phyloP scores from a whole-genome alignment of 1,140 invertebrate genomes.

The Drosophila murphyi region DNA sequence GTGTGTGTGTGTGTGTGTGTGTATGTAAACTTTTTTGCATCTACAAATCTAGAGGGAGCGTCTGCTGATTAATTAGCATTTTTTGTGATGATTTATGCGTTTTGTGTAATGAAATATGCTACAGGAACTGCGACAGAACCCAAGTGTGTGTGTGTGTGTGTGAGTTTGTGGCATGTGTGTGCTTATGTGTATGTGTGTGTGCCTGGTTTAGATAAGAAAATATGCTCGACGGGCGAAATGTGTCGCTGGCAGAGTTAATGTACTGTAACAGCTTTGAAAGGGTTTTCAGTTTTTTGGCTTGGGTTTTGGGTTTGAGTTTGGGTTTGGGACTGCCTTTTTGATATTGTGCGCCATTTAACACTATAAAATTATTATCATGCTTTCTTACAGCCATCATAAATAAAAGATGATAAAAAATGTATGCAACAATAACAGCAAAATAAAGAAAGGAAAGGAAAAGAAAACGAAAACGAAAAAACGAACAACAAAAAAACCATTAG shows the following conservation, averaged over 20 bases:
- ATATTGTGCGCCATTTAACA: slow-evolving; percentile 69
- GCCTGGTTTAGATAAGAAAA: slow-evolving; percentile 71
- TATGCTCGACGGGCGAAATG: slow-evolving; percentile 65
- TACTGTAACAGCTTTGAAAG: slow-evolving; percentile 70
- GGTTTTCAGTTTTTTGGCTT: slow-evolving; percentile 34
- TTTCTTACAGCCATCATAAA: slow-evolving; percentile 56
- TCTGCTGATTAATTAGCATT: slow-evolving; percentile 70
- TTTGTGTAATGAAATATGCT: slow-evolving; percentile 65
- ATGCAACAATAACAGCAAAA: background rate
- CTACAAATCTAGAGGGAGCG: background rate
- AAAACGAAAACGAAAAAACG: background rate
- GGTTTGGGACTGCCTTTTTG: slow-evolving; percentile 19
- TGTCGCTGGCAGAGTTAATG: slow-evolving; percentile 72
- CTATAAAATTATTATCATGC: slow-evolving; percentile 80
- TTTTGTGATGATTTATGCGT: slow-evolving; percentile 67
- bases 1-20: background rate
- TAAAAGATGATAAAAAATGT: slow-evolving; percentile 29
- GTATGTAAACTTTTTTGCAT: background rate
- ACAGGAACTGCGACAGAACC: slow-evolving; percentile 17
- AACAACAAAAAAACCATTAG: slow-evolving; percentile 48
- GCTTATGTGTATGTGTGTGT: slow-evolving; percentile 31
- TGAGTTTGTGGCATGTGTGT: background rate
- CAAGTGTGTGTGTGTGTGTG: slow-evolving; percentile 15
- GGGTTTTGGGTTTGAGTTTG: slow-evolving; percentile 20
- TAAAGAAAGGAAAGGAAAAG: too few relatives aligned